These are phyloP conservation scores for Geotrypetes seraphini DNA, from an alignment of 2,797 vertebrate species.

Conservation along the genomic window DNA sequence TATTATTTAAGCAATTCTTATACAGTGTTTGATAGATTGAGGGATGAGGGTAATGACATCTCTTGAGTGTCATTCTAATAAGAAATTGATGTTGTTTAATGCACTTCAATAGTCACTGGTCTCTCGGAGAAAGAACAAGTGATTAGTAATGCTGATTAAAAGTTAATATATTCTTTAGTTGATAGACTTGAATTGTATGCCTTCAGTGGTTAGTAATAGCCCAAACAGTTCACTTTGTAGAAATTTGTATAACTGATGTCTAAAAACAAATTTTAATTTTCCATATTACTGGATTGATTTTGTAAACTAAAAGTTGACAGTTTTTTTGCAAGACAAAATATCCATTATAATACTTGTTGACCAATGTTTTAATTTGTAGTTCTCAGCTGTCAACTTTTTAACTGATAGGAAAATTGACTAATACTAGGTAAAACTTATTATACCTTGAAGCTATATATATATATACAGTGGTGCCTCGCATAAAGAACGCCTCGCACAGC, in stretches of 20 bases:
- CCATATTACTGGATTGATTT: constrained; percentile 36
- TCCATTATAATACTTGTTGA: too few relatives aligned
- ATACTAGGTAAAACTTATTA: constrained; percentile 7
- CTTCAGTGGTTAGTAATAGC: constrained; percentile 37
- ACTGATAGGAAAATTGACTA: constrained; percentile 4
- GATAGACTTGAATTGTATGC: constrained; percentile 24
- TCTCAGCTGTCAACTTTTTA: constrained; percentile 13
- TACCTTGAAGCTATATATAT: too few relatives aligned
- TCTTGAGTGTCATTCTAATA: constrained; percentile 45
- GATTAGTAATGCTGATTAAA: constrained; percentile 57
- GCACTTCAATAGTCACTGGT: constrained; percentile 37
- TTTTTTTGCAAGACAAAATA: too few relatives aligned
- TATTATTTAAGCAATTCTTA: constrained; percentile 39
- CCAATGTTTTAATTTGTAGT: constrained; percentile 19
- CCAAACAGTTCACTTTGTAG: constrained; percentile 33
- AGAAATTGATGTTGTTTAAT: constrained; percentile 39
- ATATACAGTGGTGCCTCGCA: too few relatives aligned
- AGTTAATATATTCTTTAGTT: constrained; percentile 39
- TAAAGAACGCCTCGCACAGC: too few relatives aligned
- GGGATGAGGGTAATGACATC: constrained; percentile 37
- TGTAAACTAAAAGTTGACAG: constrained; percentile 32
- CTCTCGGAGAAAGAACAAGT: constrained; percentile 37
- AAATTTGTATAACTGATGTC: constrained; percentile 20
- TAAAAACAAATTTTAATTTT: constrained; percentile 34
- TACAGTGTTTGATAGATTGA: constrained; percentile 44